These are phyloP conservation scores for Azemiops feae DNA, from an alignment of 2,113 vertebrate species.

Conservation along the genomic window DNA sequence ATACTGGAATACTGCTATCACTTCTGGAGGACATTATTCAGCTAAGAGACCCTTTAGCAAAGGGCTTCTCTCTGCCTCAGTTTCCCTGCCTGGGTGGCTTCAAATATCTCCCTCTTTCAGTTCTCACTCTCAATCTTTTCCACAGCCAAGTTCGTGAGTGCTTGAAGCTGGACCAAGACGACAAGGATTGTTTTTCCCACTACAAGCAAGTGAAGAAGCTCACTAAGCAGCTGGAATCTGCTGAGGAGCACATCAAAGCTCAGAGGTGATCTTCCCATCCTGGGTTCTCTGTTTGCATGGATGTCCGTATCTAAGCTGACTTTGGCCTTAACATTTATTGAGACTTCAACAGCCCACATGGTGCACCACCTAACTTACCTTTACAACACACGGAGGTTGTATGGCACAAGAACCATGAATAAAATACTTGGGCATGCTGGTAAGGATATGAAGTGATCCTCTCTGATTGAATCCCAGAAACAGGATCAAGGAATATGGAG, in stretches of 20 bases:
- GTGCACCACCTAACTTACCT: neutral
- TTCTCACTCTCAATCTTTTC: neutral
- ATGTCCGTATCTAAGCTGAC: neutral
- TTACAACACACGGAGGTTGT: neutral
- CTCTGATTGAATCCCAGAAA: neutral
- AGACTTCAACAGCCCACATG: neutral
- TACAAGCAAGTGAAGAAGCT: slow-evolving; percentile 85
- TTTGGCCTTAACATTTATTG: neutral
- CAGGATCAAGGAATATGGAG: neutral
- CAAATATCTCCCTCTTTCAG: neutral
- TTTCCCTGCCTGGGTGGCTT: neutral
- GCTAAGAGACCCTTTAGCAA: neutral
- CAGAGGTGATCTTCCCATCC: slow-evolving; percentile 60
- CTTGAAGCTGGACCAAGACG: slow-evolving; percentile 82
- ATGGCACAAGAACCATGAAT: neutral
- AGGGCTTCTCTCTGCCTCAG: neutral
- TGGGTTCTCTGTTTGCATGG: neutral
- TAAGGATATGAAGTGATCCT: neutral
- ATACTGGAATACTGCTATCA: neutral
- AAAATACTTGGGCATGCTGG: neutral
- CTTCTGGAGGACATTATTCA: neutral
- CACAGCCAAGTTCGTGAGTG: slow-evolving; percentile 79
- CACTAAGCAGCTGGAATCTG: slow-evolving; percentile 78
- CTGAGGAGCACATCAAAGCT: slow-evolving; percentile 73
- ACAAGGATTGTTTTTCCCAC: slow-evolving; percentile 79